Evolutionary conservation across 2,888 invertebrate genomes (phyloP).

Genomic region (Danaus chrysippus): DNA sequence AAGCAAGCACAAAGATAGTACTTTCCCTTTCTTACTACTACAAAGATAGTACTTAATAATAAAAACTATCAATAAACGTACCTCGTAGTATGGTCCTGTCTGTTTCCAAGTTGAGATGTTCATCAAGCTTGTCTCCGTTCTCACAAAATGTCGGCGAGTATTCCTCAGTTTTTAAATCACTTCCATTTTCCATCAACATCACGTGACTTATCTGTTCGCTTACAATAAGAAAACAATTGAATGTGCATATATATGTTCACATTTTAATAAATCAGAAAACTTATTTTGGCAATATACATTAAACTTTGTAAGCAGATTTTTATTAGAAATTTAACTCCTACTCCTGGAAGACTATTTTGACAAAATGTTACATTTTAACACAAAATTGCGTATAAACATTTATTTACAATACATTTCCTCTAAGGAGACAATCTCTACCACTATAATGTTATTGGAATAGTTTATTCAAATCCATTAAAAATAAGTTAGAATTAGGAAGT

Average conservation of each 20-base stretch:
- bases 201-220: background rate
- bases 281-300: too few relatives aligned
- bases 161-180: constrained; percentile 29
- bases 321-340: too few relatives aligned
- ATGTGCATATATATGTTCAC: background rate
- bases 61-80: background rate
- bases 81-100: constrained; percentile 58
- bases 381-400: too few relatives aligned
- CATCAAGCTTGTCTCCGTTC: constrained; percentile 43
- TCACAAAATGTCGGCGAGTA: constrained; percentile 19
- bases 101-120: constrained; percentile 53
- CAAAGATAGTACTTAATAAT: background rate
- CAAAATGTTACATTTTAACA: too few relatives aligned
- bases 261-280: background rate
- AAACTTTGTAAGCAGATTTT: too few relatives aligned
- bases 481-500: too few relatives aligned
- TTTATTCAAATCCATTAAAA: too few relatives aligned
- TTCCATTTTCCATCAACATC: constrained; percentile 1
- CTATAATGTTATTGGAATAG: too few relatives aligned
- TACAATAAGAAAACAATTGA: constrained; percentile 3
- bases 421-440: too few relatives aligned
- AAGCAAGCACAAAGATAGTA: too few relatives aligned
- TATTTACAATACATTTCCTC: too few relatives aligned
- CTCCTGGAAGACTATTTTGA: too few relatives aligned
- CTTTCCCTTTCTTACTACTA: background rate